These are phyloP conservation scores for Oxycera nigricornis DNA, from an alignment of 2,888 invertebrate genomes.

Conservation along the genomic window DNA sequence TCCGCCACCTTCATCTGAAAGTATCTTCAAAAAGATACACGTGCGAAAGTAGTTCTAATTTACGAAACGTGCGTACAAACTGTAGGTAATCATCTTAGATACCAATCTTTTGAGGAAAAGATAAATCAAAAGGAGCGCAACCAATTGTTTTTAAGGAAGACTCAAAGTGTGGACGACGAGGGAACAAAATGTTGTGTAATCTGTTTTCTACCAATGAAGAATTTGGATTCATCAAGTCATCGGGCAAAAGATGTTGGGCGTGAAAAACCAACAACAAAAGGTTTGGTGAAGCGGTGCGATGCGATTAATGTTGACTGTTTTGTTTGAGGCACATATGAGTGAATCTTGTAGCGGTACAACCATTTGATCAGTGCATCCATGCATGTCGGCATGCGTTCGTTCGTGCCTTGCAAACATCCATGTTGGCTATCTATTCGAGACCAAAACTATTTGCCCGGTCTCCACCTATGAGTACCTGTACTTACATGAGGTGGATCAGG, in stretches of 20 bases:
- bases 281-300: not conserved
- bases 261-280: not conserved
- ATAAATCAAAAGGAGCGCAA: too few relatives aligned
- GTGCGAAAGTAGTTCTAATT: not conserved
- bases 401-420: not conserved
- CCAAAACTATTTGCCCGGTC: not conserved
- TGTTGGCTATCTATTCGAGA: not conserved
- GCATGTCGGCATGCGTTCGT: constrained; percentile 7
- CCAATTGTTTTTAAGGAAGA: not conserved
- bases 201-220: not conserved
- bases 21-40: not conserved
- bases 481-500: not conserved
- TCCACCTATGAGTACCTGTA: too few relatives aligned
- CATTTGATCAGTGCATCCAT: constrained; percentile 5
- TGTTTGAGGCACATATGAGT: not conserved
- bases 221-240: constrained; percentile 10
- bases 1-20: not conserved
- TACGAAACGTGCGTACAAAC: not conserved
- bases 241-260: not conserved
- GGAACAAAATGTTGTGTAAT: not conserved
- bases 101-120: not conserved
- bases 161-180: not conserved
- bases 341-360: not conserved
- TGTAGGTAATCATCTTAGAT: not conserved
- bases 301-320: constrained; percentile 28